Evolutionary conservation across 2,888 invertebrate species (phyloP).

Genomic region (Zygogramma bicolorata): DNA sequence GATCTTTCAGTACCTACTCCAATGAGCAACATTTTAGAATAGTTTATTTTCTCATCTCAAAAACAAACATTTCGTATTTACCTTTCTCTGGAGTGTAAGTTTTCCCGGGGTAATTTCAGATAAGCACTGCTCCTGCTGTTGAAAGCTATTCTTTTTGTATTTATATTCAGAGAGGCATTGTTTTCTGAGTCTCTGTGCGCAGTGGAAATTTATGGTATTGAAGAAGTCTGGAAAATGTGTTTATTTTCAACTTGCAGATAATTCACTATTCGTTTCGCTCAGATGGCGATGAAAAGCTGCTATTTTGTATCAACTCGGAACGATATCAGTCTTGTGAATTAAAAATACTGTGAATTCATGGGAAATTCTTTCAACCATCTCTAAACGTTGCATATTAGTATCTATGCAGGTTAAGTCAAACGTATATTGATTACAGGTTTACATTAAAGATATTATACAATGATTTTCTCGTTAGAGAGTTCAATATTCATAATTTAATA

Average conservation of each 20-base stretch:
- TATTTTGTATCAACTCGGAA: not conserved
- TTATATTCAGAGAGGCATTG: slow-evolving; percentile 27
- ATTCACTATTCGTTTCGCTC: not conserved
- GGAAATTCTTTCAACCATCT: not conserved
- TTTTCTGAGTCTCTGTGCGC: slow-evolving; percentile 3
- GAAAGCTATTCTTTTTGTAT: slow-evolving; percentile 34
- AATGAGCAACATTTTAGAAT: not conserved
- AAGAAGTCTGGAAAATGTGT: not conserved
- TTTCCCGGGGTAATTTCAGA: slow-evolving; percentile 38
- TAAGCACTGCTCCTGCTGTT: slow-evolving; percentile 35
- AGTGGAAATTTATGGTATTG: not conserved
- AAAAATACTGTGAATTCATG: not conserved
- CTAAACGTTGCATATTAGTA: too few relatives aligned
- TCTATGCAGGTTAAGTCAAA: too few relatives aligned
- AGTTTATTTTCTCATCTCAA: slow-evolving; percentile 9
- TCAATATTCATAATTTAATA: too few relatives aligned
- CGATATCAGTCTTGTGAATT: not conserved
- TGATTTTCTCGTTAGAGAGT: too few relatives aligned
- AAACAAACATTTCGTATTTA: slow-evolving; percentile 40
- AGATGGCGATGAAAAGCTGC: not conserved
- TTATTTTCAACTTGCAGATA: not conserved
- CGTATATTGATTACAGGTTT: too few relatives aligned
- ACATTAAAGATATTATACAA: too few relatives aligned
- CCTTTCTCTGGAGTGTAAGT: slow-evolving; percentile 33
- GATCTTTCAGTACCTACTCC: not conserved